These are phyloP conservation scores for Alethe diademata DNA, from an alignment of 2,113 vertebrate genomes.

Conservation along the genomic window DNA sequence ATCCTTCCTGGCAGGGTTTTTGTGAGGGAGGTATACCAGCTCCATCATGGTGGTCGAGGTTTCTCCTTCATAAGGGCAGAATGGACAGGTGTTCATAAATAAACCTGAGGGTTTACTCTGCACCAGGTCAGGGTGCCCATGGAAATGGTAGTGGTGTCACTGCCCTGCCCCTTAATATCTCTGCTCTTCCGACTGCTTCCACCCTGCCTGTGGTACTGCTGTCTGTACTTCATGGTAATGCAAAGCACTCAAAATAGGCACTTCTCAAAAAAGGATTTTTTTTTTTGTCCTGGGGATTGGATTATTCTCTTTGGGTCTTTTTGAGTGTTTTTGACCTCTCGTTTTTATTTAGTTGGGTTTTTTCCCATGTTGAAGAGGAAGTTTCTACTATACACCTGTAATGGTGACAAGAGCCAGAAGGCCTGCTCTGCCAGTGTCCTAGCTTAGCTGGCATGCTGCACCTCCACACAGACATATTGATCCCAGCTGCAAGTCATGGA, in stretches of 20 bases:
- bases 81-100: neutral
- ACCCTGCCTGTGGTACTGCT: neutral
- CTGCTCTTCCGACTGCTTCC: neutral
- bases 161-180: neutral
- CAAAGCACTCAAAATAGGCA: neutral
- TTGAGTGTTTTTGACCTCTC: neutral
- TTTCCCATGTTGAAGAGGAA: neutral
- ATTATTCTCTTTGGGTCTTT: neutral
- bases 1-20: neutral
- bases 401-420: neutral
- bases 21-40: neutral
- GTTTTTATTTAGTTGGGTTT: neutral
- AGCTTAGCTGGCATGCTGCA: neutral
- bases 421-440: neutral
- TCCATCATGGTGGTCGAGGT: neutral
- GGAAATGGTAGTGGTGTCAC: neutral
- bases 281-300: neutral
- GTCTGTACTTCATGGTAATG: neutral
- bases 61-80: neutral
- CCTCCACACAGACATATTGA: neutral
- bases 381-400: neutral
- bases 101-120: neutral
- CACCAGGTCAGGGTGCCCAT: neutral
- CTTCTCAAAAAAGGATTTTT: neutral
- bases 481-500: neutral